A percentile compares a stretch with the other conserved stretches of the same genome.
Evolutionary conservation across 1,140 invertebrate genomes (phyloP).

Genomic region (Lordiphosa stackelbergi): DNA sequence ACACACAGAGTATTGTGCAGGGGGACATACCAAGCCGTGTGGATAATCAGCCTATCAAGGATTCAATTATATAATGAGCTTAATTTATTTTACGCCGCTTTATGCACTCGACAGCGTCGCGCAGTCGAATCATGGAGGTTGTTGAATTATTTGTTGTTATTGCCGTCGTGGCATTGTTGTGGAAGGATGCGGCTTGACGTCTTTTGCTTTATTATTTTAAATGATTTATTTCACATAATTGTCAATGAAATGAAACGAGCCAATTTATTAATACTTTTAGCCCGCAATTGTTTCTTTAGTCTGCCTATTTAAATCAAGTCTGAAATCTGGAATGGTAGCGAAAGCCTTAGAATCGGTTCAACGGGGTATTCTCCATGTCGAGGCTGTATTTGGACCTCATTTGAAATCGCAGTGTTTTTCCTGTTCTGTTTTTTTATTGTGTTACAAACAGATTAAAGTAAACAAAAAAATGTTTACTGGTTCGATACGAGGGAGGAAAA

Average conservation of each 20-base stretch:
- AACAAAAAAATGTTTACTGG: no score
- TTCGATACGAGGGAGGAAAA: no score
- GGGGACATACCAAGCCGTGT: conserved; percentile 56
- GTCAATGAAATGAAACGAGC: conserved; percentile 1
- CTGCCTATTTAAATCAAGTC: not conserved
- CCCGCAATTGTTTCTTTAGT: not conserved
- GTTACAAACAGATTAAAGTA: no score
- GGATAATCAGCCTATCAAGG: conserved; percentile 68
- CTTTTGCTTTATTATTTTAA: conserved; percentile 26
- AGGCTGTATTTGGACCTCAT: no score
- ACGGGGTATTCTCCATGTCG: no score
- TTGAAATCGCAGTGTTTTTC: no score
- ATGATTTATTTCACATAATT: conserved; percentile 40
- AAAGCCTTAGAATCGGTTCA: no score
- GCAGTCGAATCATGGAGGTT: conserved; percentile 2
- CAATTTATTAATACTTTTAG: no score
- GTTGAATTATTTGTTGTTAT: conserved; percentile 35
- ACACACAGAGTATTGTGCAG: not conserved
- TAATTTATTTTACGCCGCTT: conserved; percentile 68
- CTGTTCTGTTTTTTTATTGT: no score
- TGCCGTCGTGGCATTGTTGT: conserved; percentile 7
- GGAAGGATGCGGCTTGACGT: conserved; percentile 33
- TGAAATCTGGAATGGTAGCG: no score
- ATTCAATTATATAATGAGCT: conserved; percentile 52
- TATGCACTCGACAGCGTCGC: conserved; percentile 29